Evolutionary conservation across 2,888 invertebrate species (phyloP).

Genomic region (Oscheius sp.): DNA sequence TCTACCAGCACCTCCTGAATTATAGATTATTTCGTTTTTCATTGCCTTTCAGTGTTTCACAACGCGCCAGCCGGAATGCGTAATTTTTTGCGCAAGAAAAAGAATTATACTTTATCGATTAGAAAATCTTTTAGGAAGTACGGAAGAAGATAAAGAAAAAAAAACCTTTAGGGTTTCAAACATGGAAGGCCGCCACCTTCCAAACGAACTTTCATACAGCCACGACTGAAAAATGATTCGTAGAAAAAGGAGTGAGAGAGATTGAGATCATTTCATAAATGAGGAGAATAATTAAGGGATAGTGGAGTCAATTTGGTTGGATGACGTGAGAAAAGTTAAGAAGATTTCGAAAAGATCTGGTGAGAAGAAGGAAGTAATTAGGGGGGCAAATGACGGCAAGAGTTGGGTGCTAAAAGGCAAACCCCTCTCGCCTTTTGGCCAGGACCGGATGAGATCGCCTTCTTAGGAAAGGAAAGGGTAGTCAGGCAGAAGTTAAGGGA

Average conservation of each 20-base stretch:
- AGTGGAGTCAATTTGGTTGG: too few species aligned
- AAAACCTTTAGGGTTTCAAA: conserved; percentile 59
- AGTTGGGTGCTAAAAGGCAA: neutral
- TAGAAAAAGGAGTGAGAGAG: too few species aligned
- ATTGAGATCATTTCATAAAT: neutral
- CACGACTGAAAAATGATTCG: conserved; percentile 12
- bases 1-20: conserved; percentile 64
- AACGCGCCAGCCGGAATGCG: conserved; percentile 19
- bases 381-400: neutral
- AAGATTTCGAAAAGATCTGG: neutral
- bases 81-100: conserved; percentile 12
- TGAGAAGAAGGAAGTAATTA: neutral
- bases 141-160: conserved; percentile 10
- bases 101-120: neutral
- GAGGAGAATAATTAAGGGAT: too few species aligned
- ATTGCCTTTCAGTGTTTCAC: conserved; percentile 17
- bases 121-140: too few species aligned
- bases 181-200: conserved; percentile 55
- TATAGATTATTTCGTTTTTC: conserved; percentile 13
- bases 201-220: conserved; percentile 28
- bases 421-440: neutral
- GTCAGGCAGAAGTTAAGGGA: too few species aligned
- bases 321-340: conserved; percentile 1
- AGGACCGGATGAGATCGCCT: neutral
- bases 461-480: too few species aligned